Conservation (phyloP, 92 coral and sea anemone species). For the Parazoanthus darwini region DNA sequence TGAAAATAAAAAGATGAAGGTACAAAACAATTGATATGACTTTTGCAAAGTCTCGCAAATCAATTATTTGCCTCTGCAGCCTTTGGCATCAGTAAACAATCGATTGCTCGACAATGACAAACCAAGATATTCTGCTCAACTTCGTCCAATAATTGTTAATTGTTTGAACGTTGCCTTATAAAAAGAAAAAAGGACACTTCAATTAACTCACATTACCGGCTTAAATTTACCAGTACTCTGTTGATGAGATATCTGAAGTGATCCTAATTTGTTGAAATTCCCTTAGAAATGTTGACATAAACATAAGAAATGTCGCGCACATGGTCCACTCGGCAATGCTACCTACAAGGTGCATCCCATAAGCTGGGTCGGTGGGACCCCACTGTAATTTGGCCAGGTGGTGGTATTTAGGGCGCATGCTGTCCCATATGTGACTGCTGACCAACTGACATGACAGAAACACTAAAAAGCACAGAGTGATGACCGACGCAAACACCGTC, state of each 20-base stretch:
- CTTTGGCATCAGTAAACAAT: too few species aligned
- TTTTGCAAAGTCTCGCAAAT: too few species aligned
- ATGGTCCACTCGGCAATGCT: conserved; percentile 80
- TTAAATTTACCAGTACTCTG: conserved; percentile 62
- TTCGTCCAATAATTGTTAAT: neutral
- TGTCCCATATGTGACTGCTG: conserved; percentile 65
- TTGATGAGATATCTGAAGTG: conserved; percentile 83
- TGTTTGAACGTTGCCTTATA: neutral
- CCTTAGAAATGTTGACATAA: conserved; percentile 63
- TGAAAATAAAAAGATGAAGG: too few species aligned
- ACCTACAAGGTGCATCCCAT: conserved; percentile 68
- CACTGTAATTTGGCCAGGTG: conserved; percentile 73
- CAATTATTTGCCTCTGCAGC: too few species aligned
- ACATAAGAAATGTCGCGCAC: conserved; percentile 70
- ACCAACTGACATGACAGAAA: conserved; percentile 67
- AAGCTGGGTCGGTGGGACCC: conserved; percentile 85
- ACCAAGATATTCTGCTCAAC: too few species aligned
- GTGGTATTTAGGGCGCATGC: conserved; percentile 66
- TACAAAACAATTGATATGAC: too few species aligned
- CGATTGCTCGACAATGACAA: too few species aligned
- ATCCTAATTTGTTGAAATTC: conserved; percentile 78
- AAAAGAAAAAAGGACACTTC: neutral
- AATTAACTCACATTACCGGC: neutral
- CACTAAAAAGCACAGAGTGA: conserved; percentile 60
- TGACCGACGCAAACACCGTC: conserved; percentile 60